phyloP scores from a whole-genome alignment of 2,113 vertebrate genomes.

The Dipodomys spectabilis region DNA sequence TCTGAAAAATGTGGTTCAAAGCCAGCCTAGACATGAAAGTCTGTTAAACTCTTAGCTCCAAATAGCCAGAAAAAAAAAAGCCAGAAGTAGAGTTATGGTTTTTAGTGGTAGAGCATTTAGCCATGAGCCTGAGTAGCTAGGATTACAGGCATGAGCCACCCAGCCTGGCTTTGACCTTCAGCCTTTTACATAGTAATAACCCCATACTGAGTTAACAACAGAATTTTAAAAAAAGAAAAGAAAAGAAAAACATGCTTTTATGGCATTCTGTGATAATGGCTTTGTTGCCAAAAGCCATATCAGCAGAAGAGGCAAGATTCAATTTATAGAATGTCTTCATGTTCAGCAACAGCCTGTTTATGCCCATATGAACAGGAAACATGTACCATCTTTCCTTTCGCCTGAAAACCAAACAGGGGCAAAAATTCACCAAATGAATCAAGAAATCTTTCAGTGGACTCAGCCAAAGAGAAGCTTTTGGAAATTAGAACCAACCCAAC shows the following conservation, averaged over 20 bases:
- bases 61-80: too few species aligned
- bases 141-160: background rate
- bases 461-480: background rate
- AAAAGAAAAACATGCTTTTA: slow-evolving; percentile 73
- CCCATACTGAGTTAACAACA: slow-evolving; percentile 80
- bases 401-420: slow-evolving; percentile 38
- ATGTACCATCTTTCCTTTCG: slow-evolving; percentile 41
- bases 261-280: slow-evolving; percentile 76
- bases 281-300: slow-evolving; percentile 83
- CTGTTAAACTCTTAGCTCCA: too few species aligned
- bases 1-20: too few species aligned
- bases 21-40: too few species aligned
- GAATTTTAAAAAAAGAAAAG: slow-evolving; percentile 75
- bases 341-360: slow-evolving; percentile 72
- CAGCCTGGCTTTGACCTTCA: slow-evolving; percentile 65
- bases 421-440: slow-evolving; percentile 25
- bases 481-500: too few species aligned
- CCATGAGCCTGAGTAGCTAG: background rate
- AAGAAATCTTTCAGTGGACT: background rate
- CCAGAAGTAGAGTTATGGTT: too few species aligned
- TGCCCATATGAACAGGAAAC: slow-evolving; percentile 60
- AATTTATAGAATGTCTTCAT: slow-evolving; percentile 76
- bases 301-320: slow-evolving; percentile 80
- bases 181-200: slow-evolving; percentile 79
- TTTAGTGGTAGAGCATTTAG: too few species aligned